Evolutionary conservation across 2,888 invertebrate species (phyloP), one percentile per base, ranked within the genome.

Genomic region (Rotaria socialis): DNA sequence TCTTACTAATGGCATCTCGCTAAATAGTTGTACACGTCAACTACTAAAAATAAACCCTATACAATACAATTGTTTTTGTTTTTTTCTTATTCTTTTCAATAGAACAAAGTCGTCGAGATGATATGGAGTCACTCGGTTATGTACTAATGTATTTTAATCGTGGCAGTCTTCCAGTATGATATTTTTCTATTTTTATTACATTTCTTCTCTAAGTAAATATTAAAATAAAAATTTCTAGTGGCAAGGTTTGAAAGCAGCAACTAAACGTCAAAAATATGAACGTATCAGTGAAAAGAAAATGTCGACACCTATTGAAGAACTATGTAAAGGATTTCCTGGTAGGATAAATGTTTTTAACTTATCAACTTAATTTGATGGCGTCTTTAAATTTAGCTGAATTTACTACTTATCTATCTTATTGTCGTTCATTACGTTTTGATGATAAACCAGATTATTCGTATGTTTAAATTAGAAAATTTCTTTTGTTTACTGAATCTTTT

Each of bases 101-200:
- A 80, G 97, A 97, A 92, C 97, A 98, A 93, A 97, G 97, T 89
- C 94, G 98, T 89, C 94, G 98, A 90, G 98, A 98, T 92, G 98
- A 98, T 93, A 93, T 98, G 91, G 98, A 98, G 92, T 97, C 97
- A 85, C 93, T 99, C 91, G 99, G 99, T 89, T 99, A 99, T 92
- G 98, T 99, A 89, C 94, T 99, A 90, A 99, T 99, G 98, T 99
- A 99, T 93, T 99, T 99, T 92, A 96, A 98, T 92, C 94, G 97
- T 89, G 99, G 99, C 89, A 96, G 96, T 89, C 93, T 99, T 90
- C 99, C 99, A 4, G 67, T 67, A 67, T 67, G 19, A 10, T 47
- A 10, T 47, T 52, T 14, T 11, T 52, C 14, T 14, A 52, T 8
- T 8, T 52, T 35, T 35, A 35, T 35, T 35, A 35, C 35, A 35